Conservation (phyloP, 2,888 invertebrate species). For the Chymomyza caudatula region DNA sequence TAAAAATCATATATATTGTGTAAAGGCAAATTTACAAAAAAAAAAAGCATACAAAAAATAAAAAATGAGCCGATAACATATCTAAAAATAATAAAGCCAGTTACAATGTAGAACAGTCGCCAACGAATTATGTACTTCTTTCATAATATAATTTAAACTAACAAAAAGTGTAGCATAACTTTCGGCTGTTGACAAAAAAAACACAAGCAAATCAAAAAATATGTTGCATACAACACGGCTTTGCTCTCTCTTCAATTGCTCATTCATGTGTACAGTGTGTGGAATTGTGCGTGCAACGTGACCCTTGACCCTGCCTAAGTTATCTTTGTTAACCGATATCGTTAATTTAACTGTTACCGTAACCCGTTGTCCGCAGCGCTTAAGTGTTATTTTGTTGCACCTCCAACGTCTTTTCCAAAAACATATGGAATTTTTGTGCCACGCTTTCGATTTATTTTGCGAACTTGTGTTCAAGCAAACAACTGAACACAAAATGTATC, state of each 20-base stretch:
- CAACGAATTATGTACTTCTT: too few species aligned
- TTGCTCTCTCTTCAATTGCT: conserved; percentile 21
- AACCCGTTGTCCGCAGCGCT: conserved; percentile 62
- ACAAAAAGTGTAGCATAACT: conserved; percentile 43
- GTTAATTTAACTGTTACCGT: neutral
- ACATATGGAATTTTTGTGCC: neutral
- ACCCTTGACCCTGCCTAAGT: conserved; percentile 26
- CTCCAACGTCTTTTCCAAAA: conserved; percentile 8
- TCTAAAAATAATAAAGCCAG: conserved; percentile 4
- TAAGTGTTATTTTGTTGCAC: conserved; percentile 24
- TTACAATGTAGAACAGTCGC: too few species aligned
- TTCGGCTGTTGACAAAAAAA: conserved; percentile 39
- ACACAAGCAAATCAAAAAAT: conserved; percentile 20
- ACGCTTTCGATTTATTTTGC: neutral
- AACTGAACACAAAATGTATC: conserved; percentile 40
- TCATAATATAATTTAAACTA: conserved; percentile 11
- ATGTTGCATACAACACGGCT: conserved; percentile 46
- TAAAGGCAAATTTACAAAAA: neutral
- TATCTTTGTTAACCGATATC: neutral
- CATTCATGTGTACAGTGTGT: conserved; percentile 20
- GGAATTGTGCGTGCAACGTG: conserved; percentile 32
- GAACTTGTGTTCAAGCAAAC: conserved; percentile 33
- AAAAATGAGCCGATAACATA: conserved; percentile 6
- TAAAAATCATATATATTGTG: conserved; percentile 7
- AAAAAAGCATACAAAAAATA: neutral